Percentiles rank a stretch among this genome's conserved stretches.
These are phyloP conservation scores for Apostichopus japonicus DNA, from an alignment of 35 echinoderm and acorn worm species.

Conservation along the genomic window DNA sequence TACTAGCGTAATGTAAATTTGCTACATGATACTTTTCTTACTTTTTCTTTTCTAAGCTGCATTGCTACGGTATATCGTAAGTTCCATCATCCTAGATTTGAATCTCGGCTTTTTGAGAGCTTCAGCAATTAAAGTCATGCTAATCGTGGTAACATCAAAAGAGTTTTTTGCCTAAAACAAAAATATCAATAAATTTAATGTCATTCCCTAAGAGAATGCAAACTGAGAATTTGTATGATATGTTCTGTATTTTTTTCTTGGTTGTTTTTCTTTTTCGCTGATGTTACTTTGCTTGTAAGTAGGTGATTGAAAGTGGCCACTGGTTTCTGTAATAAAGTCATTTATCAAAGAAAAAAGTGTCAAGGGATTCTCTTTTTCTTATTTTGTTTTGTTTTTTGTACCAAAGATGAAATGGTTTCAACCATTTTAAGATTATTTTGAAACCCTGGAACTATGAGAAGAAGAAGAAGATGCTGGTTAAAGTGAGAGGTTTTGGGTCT, in stretches of 20 bases:
- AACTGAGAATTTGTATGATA: neutral
- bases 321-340: slow-evolving; percentile 34
- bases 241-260: neutral
- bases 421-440: too few species aligned
- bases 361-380: too few species aligned
- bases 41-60: neutral
- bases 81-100: neutral
- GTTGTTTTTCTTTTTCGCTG: neutral
- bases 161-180: too few species aligned
- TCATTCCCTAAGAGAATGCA: neutral
- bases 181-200: neutral
- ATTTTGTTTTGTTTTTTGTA: too few species aligned
- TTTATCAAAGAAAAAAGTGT: neutral
- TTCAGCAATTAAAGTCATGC: neutral
- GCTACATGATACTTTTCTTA: neutral
- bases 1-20: neutral
- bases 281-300: slow-evolving; percentile 20
- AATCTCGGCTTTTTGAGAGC: neutral
- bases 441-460: too few species aligned
- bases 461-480: too few species aligned
- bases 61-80: neutral
- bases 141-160: neutral
- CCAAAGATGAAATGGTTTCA: too few species aligned
- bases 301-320: slow-evolving; percentile 21
- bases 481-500: too few species aligned